Conservation (phyloP, 2,888 invertebrate genomes). For the Rhingia campestris region DNA sequence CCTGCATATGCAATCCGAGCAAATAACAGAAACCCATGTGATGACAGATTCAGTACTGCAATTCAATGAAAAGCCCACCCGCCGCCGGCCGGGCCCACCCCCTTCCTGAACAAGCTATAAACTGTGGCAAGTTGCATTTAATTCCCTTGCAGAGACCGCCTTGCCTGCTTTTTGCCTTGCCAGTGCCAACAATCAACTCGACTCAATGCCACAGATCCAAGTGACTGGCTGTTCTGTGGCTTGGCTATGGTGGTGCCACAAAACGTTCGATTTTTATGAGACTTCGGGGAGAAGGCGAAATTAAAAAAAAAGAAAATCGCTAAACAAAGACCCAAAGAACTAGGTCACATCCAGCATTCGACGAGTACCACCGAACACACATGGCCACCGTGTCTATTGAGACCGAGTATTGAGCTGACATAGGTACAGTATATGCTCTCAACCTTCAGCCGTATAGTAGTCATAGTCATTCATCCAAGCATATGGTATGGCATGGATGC, state of each 20-base stretch:
- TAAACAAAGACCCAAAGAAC: constrained; percentile 58
- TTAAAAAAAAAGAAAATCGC: constrained; percentile 30
- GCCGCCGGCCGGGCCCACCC: neutral
- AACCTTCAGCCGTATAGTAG: constrained; percentile 53
- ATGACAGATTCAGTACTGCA: constrained; percentile 63
- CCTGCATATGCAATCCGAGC: constrained; percentile 26
- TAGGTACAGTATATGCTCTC: constrained; percentile 10
- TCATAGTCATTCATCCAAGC: constrained; percentile 45
- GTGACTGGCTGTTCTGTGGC: constrained; percentile 35
- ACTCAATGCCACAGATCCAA: constrained; percentile 60
- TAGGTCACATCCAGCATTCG: constrained; percentile 61
- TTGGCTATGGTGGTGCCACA: constrained; percentile 32
- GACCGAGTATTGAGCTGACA: neutral
- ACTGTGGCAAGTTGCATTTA: constrained; percentile 57
- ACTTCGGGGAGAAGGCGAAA: constrained; percentile 16
- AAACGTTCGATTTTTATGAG: constrained; percentile 58
- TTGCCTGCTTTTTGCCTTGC: constrained; percentile 11
- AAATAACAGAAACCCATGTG: constrained; percentile 46
- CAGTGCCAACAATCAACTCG: constrained; percentile 52
- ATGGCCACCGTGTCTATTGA: constrained; percentile 3
- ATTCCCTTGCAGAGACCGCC: constrained; percentile 39
- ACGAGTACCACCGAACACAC: constrained; percentile 25
- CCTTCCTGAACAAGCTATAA: neutral
- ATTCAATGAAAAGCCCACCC: constrained; percentile 20
- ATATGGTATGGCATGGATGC: neutral